Evolutionary conservation across 2,888 invertebrate species (phyloP), one percentile per base, ranked within the genome.

Genomic region (Drosophila austrosaltans): DNA sequence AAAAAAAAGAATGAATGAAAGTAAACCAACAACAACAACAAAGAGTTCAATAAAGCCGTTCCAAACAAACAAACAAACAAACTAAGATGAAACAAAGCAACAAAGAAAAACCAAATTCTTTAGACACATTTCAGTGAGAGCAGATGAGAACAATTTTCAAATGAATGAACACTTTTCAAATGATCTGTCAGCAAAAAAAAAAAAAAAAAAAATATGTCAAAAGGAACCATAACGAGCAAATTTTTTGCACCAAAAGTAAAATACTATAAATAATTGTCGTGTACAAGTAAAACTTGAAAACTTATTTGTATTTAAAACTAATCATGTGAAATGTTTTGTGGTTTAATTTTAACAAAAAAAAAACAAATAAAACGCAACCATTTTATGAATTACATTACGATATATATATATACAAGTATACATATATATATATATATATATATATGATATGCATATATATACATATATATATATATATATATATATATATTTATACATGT

Each of bases 21-120:
- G 56, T 70, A 78, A 81, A 82, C 76, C 75, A 84, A 80, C 81
- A 81, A 16, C 16, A 16, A 83, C 78, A 83, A 84, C 81, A 66
- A 71, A 79, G 76, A 82, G 82, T 82, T 82, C 82, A 82, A 82
- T 82, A 82, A 82, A 82, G 82, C 82, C 82, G 82, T 85, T 82
- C 82, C 82, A 83, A 81, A 78, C 75, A 78, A 70, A 83, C 77
- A 81, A 78, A 60, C 72, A 66, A 67, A 62, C 58, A 73, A 75
- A 76, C 59, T 66, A 69, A 67, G 40, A 67, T 65, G 66, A 59
- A 66, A 61, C 56, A 65, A 75, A 72, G 22, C 48, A 76, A 81
- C 68, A 44, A 83, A 78, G 75, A 79, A 76, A 79, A 76, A 75
- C 81, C 77, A 85, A 86, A 77, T 83, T 83, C 80, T 83, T 83